A percentile compares a stretch with the other conserved stretches of the same genome.
phyloP scores from a whole-genome alignment of 2,113 vertebrate species.

The Scortum barcoo region DNA sequence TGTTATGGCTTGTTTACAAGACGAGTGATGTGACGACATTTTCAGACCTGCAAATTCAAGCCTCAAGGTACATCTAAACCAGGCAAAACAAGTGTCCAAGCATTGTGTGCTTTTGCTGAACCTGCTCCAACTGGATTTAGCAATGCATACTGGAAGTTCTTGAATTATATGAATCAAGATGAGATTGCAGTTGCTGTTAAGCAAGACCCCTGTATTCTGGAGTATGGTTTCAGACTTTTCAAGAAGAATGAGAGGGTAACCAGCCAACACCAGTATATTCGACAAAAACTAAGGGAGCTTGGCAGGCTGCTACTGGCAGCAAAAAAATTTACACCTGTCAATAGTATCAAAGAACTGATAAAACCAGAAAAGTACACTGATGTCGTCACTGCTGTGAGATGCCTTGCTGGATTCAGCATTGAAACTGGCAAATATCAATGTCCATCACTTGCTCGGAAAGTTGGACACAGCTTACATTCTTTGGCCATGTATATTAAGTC shows the following conservation, averaged over 20 bases:
- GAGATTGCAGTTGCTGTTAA: not conserved
- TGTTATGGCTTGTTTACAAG: slow-evolving; percentile 26
- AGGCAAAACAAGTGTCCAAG: slow-evolving; percentile 29
- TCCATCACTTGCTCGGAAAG: slow-evolving; percentile 27
- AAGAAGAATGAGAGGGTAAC: slow-evolving; percentile 11
- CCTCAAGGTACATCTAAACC: not conserved
- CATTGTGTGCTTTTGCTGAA: slow-evolving; percentile 41
- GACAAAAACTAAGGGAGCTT: slow-evolving; percentile 43
- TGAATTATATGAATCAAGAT: slow-evolving; percentile 35
- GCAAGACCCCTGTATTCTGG: not conserved
- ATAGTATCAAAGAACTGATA: slow-evolving; percentile 15
- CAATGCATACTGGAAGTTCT: slow-evolving; percentile 29
- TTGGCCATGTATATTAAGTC: slow-evolving; percentile 29
- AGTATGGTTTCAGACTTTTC: slow-evolving; percentile 20
- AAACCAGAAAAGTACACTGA: slow-evolving; percentile 13
- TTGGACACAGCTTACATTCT: slow-evolving; percentile 33
- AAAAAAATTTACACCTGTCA: not conserved
- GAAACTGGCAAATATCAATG: slow-evolving; percentile 12
- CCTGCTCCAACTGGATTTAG: not conserved
- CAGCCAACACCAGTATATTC: slow-evolving; percentile 23
- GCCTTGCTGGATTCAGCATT: not conserved
- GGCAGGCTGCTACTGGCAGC: slow-evolving; percentile 10
- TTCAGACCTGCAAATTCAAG: slow-evolving; percentile 21
- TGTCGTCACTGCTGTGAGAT: slow-evolving; percentile 3
- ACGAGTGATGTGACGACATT: slow-evolving; percentile 28